Evolutionary conservation across 2,113 vertebrate species (phyloP), one percentile per base, ranked within the genome.

Genomic region (Nibea albiflora): DNA sequence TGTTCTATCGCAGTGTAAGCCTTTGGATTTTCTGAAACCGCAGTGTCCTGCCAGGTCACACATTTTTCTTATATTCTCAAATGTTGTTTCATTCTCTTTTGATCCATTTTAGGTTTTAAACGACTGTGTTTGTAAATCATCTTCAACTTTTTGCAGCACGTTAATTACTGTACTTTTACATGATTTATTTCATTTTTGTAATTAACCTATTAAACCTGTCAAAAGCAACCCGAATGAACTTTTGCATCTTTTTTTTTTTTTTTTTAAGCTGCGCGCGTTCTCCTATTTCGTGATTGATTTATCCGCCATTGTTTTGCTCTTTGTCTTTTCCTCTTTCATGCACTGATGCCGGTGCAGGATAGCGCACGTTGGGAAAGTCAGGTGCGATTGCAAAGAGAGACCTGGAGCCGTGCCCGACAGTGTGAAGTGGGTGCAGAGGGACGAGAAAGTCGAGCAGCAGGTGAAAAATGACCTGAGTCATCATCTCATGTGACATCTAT

Each of bases 211-310:
- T 78, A 73, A 83, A 90, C 8, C 66, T 77, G 64, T 70, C 42
- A 1, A 87, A 83, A 71, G 50, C 53, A 62, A 92, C 87, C 88
- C 88, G 89, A 89, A 80, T 19, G 0, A 81, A 76, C 64, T 84
- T 89, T 81, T 88, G 35, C 49, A 80, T 61, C 35, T 71, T 76
- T 44, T 15, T 54, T 81, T 31, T 31, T 31, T 31, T 31, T 31
- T 31, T 31, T 63, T 64, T 47, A 62, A 72, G 68, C 8, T 52
- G 9, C 39, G 15, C 6, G 24, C 22, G 4, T 67, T 61, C 22
- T 56, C 4, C 5, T 26, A 5, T 69, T 12, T 22, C 11, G 20
- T n/a, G 24, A n/a, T 73, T 26, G 12, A 57, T 54, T 58, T 1
- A 5, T 17, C 35, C 35, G 35, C 1, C 35, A 35, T 11, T 35